Evolutionary conservation across 2,113 vertebrate species (phyloP), one percentile per base, ranked within the genome.

Genomic region (Halcyon malimbica): DNA sequence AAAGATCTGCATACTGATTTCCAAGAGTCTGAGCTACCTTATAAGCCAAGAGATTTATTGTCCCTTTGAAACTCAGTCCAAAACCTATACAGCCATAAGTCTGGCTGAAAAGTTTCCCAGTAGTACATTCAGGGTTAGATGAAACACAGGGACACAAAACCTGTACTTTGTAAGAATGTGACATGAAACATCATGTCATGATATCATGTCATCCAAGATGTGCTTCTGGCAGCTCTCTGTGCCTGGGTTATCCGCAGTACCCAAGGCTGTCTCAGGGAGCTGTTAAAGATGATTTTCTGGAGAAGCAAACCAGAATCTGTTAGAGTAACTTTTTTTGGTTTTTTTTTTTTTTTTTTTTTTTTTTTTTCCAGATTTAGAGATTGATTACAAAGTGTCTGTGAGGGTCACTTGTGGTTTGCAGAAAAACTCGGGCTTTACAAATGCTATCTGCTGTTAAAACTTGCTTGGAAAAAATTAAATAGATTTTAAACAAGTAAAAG

Each of bases 201-300:
- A 69, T 0, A 0, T 42, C 33, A 2, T 7, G 33, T 67, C 46
- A 35, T 46, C 33, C 18, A 39, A 37, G 42, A 20, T 0, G 0
- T 50, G 11, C 29, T 90, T 88, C 37, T 41, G 20, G 57, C 41
- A 67, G 39, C 16, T 53, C 12, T 57, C 42, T 73, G 12, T 51
- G n/a, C 24, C 25, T 31, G 41, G n/a, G 42, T 37, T 51, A 42
- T 48, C n/a, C 39, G 24, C 35, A 60, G 19, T 9, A 63, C 11
- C 5, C 2, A 10, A 31, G 16, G 21, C 25, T 8, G 1, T 51
- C 33, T 65, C 39, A 48, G 39, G 41, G 19, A 59, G 11, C 15
- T 59, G 24, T 31, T 54, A 8, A 78, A 53, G n/a, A 19, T 24
- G 20, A 53, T 39, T 48, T 83, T 16, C 17, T 59, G 53, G 56